Evolutionary conservation across 2,888 invertebrate species (phyloP).

Genomic region (Rhaphigaster nebulosa): DNA sequence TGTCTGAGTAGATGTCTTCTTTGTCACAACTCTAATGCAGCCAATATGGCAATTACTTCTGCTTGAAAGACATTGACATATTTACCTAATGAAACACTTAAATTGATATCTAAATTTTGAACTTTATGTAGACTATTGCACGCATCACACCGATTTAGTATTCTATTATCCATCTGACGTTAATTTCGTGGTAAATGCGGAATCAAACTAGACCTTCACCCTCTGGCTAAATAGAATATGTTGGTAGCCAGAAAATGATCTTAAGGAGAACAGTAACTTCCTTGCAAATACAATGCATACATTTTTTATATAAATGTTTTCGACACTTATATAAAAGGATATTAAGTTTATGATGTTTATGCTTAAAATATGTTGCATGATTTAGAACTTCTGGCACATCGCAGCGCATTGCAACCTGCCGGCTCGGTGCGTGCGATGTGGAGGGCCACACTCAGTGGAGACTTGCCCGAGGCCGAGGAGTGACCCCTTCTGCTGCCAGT

Average conservation of each 20-base stretch:
- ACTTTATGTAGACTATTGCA: no score
- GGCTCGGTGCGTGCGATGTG: slow-evolving; percentile 72
- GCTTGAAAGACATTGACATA: no score
- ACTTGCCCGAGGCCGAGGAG: slow-evolving; percentile 71
- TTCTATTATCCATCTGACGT: no score
- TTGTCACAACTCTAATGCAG: no score
- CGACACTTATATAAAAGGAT: not conserved
- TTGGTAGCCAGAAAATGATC: not conserved
- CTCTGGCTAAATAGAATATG: not conserved
- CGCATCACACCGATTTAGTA: no score
- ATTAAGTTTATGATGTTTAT: not conserved
- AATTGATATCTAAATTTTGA: no score
- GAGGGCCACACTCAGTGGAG: slow-evolving; percentile 72
- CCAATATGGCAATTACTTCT: no score
- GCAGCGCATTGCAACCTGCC: slow-evolving; percentile 71
- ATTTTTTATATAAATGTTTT: not conserved
- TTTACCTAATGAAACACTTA: no score
- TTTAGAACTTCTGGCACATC: slow-evolving; percentile 72
- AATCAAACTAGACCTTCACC: no score
- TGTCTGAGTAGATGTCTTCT: no score
- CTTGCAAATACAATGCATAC: not conserved
- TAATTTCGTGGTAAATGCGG: no score
- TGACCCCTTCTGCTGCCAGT: slow-evolving; percentile 72
- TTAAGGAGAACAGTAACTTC: not conserved
- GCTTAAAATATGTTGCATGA: slow-evolving; percentile 25